These are phyloP conservation scores for Drosophila prosaltans DNA, from an alignment of 1,140 invertebrate species.

Conservation along the genomic window DNA sequence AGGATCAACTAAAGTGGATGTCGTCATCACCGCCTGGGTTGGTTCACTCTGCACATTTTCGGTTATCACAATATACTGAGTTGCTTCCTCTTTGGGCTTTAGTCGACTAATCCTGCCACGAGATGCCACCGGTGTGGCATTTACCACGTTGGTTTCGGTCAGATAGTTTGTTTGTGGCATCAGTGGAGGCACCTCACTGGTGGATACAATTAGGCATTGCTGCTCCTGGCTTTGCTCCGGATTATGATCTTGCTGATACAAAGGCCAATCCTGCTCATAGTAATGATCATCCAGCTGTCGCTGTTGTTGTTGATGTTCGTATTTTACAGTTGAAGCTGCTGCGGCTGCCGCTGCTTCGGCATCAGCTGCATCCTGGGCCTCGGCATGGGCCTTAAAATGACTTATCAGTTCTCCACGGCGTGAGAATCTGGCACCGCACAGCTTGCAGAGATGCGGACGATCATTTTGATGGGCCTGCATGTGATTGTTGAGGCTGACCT, in stretches of 20 bases:
- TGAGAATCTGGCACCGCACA: slow-evolving; percentile 90
- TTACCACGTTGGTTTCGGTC: slow-evolving; percentile 8
- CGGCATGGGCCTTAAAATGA: slow-evolving; percentile 91
- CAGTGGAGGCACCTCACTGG: slow-evolving; percentile 25
- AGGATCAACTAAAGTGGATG: slow-evolving; percentile 10
- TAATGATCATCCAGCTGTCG: slow-evolving; percentile 67
- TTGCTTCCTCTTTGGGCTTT: slow-evolving; percentile 73
- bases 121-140: slow-evolving; percentile 41
- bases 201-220: slow-evolving; percentile 37
- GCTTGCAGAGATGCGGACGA: slow-evolving; percentile 89
- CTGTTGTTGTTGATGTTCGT: slow-evolving; percentile 55
- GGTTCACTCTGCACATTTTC: slow-evolving; percentile 52
- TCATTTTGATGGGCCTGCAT: slow-evolving; percentile 93
- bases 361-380: slow-evolving; percentile 84
- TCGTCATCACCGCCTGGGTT: slow-evolving; percentile 11
- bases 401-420: slow-evolving; percentile 91
- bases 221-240: slow-evolving; percentile 45
- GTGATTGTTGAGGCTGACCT: slow-evolving; percentile 91
- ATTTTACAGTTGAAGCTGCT: slow-evolving; percentile 52
- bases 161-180: slow-evolving; percentile 41
- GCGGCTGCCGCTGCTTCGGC: slow-evolving; percentile 78
- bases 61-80: slow-evolving; percentile 58
- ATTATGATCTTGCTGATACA: slow-evolving; percentile 51
- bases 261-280: slow-evolving; percentile 76
- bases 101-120: slow-evolving; percentile 73